Evolutionary conservation across 2,113 vertebrate species (phyloP).

Genomic region (Ochotona princeps): DNA sequence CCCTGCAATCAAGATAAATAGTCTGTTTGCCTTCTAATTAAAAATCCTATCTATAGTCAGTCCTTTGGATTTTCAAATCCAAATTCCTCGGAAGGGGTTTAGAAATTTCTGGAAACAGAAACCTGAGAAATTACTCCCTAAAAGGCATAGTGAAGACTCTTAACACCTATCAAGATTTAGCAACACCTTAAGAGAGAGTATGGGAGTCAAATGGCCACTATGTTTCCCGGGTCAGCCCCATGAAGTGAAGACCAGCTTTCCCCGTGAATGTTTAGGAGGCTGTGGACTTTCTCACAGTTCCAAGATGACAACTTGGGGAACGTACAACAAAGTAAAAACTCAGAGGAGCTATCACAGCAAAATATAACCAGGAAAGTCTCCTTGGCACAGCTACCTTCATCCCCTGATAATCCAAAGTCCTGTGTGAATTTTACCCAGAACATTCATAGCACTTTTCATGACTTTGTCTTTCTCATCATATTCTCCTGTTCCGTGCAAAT

Average conservation of each 20-base stretch:
- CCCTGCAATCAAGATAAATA: neutral
- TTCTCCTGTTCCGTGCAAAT: neutral
- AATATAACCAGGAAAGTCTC: neutral
- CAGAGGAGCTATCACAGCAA: neutral
- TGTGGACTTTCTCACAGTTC: neutral
- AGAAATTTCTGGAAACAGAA: conserved; percentile 4
- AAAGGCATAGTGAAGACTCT: neutral
- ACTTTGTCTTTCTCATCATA: neutral
- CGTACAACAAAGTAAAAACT: neutral
- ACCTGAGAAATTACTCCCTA: neutral
- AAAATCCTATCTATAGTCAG: neutral
- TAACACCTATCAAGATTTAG: neutral
- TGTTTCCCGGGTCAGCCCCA: neutral
- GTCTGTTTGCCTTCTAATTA: neutral
- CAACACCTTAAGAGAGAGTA: neutral
- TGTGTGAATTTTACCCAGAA: neutral
- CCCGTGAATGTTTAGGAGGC: neutral
- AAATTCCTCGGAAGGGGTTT: conserved; percentile 16
- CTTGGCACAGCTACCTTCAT: neutral
- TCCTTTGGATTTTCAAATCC: neutral
- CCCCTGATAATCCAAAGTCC: neutral
- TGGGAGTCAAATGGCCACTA: neutral
- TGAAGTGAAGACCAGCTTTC: neutral
- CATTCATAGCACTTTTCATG: neutral
- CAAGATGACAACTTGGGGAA: neutral